Evolutionary conservation across 2,888 invertebrate species (phyloP).

Genomic region (Mantis religiosa): DNA sequence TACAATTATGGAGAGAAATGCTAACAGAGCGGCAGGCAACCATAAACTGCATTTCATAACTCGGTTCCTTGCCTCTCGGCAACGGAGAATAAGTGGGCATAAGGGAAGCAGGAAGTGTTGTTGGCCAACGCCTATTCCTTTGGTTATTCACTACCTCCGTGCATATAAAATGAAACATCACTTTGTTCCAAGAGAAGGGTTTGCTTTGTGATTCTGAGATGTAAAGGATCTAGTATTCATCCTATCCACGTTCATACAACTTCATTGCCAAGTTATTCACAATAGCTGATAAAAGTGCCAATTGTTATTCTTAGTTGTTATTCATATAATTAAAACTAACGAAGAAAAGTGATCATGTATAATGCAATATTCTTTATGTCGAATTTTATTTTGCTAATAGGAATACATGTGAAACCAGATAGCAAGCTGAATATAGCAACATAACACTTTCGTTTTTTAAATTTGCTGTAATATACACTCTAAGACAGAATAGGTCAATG

Average conservation of each 20-base stretch:
- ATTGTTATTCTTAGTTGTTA: too few relatives aligned
- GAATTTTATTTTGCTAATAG: too few relatives aligned
- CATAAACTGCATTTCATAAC: slow-evolving; percentile 13
- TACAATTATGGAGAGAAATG: neutral
- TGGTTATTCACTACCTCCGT: neutral
- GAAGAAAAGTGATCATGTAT: too few relatives aligned
- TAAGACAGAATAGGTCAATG: too few relatives aligned
- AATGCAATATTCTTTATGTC: too few relatives aligned
- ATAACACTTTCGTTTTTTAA: too few relatives aligned
- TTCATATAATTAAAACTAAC: too few relatives aligned
- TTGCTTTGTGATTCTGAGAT: neutral
- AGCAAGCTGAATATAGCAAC: too few relatives aligned
- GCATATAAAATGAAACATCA: neutral
- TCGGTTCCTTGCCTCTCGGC: neutral
- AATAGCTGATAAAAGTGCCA: too few relatives aligned
- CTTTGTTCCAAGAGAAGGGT: neutral
- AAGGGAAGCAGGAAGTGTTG: neutral
- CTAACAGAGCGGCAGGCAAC: neutral
- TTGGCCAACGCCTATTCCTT: neutral
- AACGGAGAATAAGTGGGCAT: neutral
- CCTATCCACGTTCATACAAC: neutral
- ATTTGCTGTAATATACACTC: too few relatives aligned
- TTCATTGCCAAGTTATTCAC: too few relatives aligned
- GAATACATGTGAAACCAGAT: too few relatives aligned
- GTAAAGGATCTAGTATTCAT: neutral